These are phyloP conservation scores for Bugula neritina DNA, from an alignment of 2,888 invertebrate genomes.

Conservation along the genomic window DNA sequence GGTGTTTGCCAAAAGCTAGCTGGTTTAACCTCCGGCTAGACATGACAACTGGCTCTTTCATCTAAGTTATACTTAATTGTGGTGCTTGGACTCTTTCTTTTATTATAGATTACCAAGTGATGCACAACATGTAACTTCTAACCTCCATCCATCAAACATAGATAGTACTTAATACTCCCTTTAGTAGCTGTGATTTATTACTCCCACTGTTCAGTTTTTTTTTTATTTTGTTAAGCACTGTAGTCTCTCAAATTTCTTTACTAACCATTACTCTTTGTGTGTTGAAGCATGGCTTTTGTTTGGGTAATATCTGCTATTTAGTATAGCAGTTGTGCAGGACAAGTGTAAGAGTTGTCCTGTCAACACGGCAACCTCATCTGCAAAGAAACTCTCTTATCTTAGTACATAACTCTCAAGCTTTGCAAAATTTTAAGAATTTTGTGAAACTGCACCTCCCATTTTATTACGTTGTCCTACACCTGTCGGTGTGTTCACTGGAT, in stretches of 20 bases:
- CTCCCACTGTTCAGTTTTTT: background rate
- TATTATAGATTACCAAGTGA: background rate
- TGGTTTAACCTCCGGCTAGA: slow-evolving; percentile 24
- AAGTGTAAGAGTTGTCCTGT: background rate
- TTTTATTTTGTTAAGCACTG: background rate
- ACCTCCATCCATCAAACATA: background rate
- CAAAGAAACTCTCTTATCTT: background rate
- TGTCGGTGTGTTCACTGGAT: background rate
- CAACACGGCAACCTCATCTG: background rate
- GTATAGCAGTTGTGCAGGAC: background rate
- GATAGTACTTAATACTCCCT: background rate
- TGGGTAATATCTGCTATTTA: background rate
- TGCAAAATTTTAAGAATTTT: background rate
- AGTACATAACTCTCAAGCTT: background rate
- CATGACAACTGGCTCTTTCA: slow-evolving; percentile 8
- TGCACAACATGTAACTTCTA: background rate
- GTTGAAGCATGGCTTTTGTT: slow-evolving; percentile 24
- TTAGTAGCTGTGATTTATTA: background rate
- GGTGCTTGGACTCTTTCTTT: slow-evolving; percentile 26
- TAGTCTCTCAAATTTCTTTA: background rate
- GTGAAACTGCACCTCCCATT: background rate
- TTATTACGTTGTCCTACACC: background rate
- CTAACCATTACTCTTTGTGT: slow-evolving; percentile 18
- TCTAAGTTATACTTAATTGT: slow-evolving; percentile 15
- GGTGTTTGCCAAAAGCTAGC: slow-evolving; percentile 25